Evolutionary conservation across 2,113 vertebrate species (phyloP), one percentile per base, ranked within the genome.

Genomic region (Cromileptes altivelis): DNA sequence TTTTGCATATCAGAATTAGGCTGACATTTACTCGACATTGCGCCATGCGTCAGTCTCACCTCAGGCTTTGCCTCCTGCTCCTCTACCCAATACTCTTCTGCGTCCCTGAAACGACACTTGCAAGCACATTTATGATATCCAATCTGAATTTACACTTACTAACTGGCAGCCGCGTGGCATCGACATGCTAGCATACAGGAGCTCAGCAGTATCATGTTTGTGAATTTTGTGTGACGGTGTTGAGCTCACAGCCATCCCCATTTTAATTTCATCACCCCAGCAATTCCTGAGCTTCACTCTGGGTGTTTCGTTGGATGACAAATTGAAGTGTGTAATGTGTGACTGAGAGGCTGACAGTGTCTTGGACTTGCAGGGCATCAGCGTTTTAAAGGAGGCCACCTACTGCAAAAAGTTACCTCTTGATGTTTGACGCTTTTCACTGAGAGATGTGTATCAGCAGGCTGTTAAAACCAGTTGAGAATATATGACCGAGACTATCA

Each of bases 11-110:
- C 90, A 84, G 91, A 93, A 89, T 91, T 90, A 90, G 88, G 72
- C 69, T 94, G 93, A 93, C 92, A 93, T 93, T 94, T 92, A 86
- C 70, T 75, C 67, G 50, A 94, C 89, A 89, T 89, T 89, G 85
- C 76, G 11, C 77, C 86, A 86, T 88, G 88, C 82, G 89, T 91
- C 89, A 92, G 30, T 91, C 86, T 92, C 86, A 89, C 86, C 86
- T 89, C 68, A 53, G 57, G 62, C 49, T 33, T 71, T 56, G n/a
- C 67, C 86, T 83, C 62, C 75, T 64, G 69, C 75, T 81, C 78
- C 73, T 79, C 77, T 58, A 69, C 70, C 69, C 63, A 85, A 80
- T 81, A 71, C 89, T 67, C 53, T 21, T 55, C 53, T 68, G 52
- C 50, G 37, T 89, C 75, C 65, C 33, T 55, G 23, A 91, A 92